Conservation (phyloP, 2,888 invertebrate species). For the Thereva nobilitata region DNA sequence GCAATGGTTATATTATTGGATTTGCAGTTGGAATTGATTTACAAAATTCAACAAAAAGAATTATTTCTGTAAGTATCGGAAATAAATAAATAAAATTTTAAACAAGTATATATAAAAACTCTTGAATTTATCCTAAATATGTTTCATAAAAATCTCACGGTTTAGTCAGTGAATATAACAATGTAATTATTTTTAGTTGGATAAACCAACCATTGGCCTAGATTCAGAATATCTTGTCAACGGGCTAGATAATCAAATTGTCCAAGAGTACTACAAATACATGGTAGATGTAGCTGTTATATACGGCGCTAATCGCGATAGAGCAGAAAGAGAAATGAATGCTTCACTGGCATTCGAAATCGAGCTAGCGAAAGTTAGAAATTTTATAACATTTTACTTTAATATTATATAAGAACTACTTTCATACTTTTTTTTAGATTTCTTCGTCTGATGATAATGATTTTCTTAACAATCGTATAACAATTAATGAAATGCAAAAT, state of each 20-base stretch:
- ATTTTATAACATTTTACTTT: neutral
- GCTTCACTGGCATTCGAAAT: constrained; percentile 84
- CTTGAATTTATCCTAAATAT: too few relatives aligned
- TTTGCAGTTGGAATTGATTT: constrained; percentile 82
- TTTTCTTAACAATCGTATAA: constrained; percentile 87
- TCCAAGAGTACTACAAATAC: constrained; percentile 77
- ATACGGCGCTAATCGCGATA: constrained; percentile 71
- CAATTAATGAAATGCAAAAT: constrained; percentile 69
- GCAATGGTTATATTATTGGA: constrained; percentile 70
- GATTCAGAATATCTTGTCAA: constrained; percentile 79
- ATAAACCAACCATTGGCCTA: constrained; percentile 78
- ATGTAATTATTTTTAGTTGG: constrained; percentile 63
- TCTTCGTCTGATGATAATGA: constrained; percentile 83
- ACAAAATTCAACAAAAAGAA: constrained; percentile 77
- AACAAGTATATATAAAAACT: too few relatives aligned
- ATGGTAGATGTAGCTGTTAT: constrained; percentile 81
- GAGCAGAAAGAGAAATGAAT: constrained; percentile 69
- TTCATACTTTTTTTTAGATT: constrained; percentile 61
- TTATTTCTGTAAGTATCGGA: constrained; percentile 80
- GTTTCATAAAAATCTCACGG: too few relatives aligned
- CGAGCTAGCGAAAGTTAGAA: constrained; percentile 80
- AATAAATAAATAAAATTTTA: too few relatives aligned
- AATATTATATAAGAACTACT: neutral
- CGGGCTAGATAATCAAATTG: constrained; percentile 74
- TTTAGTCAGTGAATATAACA: too few relatives aligned